Evolutionary conservation across 2,888 invertebrate genomes (phyloP).

Genomic region (Cataglyphis albicans): DNA sequence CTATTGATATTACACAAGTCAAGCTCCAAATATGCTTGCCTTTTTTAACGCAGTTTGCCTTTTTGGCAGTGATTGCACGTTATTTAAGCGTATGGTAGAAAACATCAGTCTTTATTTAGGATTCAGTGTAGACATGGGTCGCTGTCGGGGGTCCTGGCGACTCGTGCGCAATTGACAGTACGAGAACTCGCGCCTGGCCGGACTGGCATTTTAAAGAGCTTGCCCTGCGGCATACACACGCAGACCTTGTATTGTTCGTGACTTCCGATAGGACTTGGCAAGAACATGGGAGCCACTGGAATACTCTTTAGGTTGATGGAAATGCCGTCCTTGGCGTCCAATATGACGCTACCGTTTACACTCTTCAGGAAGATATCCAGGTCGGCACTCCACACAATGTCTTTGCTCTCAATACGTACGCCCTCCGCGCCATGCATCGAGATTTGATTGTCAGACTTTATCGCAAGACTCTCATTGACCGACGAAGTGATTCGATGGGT

Average conservation of each 20-base stretch:
- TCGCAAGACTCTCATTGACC: slow-evolving; percentile 89
- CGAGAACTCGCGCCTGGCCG: slow-evolving; percentile 87
- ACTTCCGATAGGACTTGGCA: slow-evolving; percentile 71
- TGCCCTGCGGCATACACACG: slow-evolving; percentile 96
- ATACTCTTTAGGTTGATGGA: slow-evolving; percentile 91
- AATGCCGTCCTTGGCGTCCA: slow-evolving; percentile 91
- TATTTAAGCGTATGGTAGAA: neutral
- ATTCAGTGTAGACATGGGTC: slow-evolving; percentile 89
- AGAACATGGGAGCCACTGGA: slow-evolving; percentile 88
- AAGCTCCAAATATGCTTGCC: neutral
- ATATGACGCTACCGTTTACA: slow-evolving; percentile 91
- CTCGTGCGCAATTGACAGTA: slow-evolving; percentile 89
- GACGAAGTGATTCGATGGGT: slow-evolving; percentile 92
- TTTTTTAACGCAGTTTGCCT: neutral
- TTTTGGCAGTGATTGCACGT: slow-evolving; percentile 60
- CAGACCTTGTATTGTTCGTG: slow-evolving; percentile 93
- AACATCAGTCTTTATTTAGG: neutral
- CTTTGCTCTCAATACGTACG: slow-evolving; percentile 90
- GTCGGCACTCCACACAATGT: slow-evolving; percentile 92
- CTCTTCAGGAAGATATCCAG: slow-evolving; percentile 92
- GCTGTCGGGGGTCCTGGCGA: slow-evolving; percentile 88
- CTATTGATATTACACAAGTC: neutral
- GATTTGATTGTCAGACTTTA: slow-evolving; percentile 90
- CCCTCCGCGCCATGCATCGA: slow-evolving; percentile 93
- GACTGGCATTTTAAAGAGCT: slow-evolving; percentile 92